A percentile compares a stretch with the other conserved stretches of the same genome.
These are phyloP conservation scores for Acromyrmex charruanus DNA, from an alignment of 1,140 invertebrate genomes.

Conservation along the genomic window DNA sequence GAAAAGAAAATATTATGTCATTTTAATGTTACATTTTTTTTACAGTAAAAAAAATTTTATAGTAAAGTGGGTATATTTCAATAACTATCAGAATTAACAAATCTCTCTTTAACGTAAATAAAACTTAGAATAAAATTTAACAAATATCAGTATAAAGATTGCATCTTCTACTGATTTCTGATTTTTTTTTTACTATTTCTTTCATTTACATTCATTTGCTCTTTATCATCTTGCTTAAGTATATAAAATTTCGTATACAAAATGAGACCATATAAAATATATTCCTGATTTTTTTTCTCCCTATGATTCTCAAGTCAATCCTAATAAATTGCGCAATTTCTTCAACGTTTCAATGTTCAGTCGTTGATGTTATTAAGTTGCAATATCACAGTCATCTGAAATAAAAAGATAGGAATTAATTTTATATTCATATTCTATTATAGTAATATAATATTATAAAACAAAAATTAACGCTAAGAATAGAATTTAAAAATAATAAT, in stretches of 20 bases:
- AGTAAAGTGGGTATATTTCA: background rate
- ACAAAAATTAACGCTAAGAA: background rate
- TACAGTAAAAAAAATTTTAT: background rate
- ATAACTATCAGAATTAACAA: background rate
- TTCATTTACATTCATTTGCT: background rate
- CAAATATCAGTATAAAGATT: background rate
- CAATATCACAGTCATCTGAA: conserved; percentile 38
- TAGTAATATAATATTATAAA: background rate
- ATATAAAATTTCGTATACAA: background rate
- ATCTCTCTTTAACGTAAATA: background rate
- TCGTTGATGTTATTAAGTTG: background rate
- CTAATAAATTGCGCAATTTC: background rate
- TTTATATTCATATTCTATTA: background rate
- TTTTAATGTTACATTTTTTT: background rate
- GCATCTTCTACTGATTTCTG: background rate
- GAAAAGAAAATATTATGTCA: background rate
- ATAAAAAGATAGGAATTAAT: conserved; percentile 24
- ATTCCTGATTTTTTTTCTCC: background rate
- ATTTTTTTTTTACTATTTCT: background rate
- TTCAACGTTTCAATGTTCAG: background rate
- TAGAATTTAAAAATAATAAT: background rate
- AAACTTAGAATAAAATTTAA: background rate
- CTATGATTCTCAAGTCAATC: background rate
- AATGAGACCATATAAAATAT: background rate
- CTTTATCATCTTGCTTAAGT: background rate